Evolutionary conservation across 1,140 invertebrate species (phyloP).

Genomic region (Drosophila sulfurigaster): DNA sequence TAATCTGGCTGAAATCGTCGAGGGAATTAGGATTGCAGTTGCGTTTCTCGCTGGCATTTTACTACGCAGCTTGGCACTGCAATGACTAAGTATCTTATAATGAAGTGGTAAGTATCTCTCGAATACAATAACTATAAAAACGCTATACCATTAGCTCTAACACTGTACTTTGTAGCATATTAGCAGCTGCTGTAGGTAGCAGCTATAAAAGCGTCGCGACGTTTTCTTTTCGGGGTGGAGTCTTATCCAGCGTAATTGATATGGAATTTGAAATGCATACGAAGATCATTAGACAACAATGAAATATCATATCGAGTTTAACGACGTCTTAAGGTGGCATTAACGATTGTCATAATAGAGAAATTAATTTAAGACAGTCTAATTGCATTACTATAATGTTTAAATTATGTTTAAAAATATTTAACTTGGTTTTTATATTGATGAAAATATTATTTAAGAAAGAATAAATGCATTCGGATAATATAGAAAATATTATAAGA

Average conservation of each 20-base stretch:
- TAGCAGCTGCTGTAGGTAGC: conserved; percentile 9
- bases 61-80: conserved; percentile 42
- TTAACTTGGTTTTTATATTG: no score
- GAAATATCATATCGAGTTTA: conserved; percentile 2
- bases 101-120: conserved; percentile 65
- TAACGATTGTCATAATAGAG: neutral
- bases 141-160: neutral
- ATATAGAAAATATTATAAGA: no score
- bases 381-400: no score
- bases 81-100: conserved; percentile 78
- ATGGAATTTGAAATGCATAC: conserved; percentile 11
- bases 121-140: conserved; percentile 23
- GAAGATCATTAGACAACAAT: conserved; percentile 2
- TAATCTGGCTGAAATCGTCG: conserved; percentile 28
- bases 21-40: conserved; percentile 26
- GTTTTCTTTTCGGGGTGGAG: neutral
- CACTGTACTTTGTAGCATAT: no score
- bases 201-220: conserved; percentile 1
- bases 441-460: no score
- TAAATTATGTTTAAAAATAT: no score
- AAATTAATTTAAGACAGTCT: neutral
- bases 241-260: conserved; percentile 23
- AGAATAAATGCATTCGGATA: no score
- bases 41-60: conserved; percentile 33
- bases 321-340: neutral